Base-by-base conservation (phyloP, 1,140 invertebrate species). In the Hirudo medicinalis region DNA sequence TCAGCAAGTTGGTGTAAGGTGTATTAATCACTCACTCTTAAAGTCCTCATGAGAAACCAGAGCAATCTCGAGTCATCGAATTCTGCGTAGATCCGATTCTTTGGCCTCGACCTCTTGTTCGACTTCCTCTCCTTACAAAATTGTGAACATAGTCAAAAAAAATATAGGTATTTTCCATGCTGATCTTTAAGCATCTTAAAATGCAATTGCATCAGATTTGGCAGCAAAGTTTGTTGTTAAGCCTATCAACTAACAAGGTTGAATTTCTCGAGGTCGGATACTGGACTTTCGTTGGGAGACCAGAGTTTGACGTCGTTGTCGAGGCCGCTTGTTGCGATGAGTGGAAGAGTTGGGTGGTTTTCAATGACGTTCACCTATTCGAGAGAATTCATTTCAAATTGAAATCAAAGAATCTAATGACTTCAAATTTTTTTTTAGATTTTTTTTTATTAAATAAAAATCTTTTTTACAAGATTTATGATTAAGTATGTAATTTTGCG, bases 261-360 rank as follows among this genome's bases (percentile, higher is more conserved):
- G n/a, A 89, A 78, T 29, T 83, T 80, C 11, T 79, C 76, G 69
- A 86, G 73, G 60, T 78, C 72, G n/a, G 86, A 86, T 54, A 86
- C 82, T 55, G 85, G 76, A 73, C 88, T 85, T 73, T 85, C 83
- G 0, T 86, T 87, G 8, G 93, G 92, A 25, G 89, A 76, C 92
- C 93, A 97, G 66, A 97, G 88, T 84, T 97, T 97, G 4, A 96
- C 87, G 80, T 93, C 90, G 77, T 88, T 87, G 83, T 96, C 93
- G 5, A 96, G 83, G 4, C 94, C 92, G 83, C 90, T 91, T 0
- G 92, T 93, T 5, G 91, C 93, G 74, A 97, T 82, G 63, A 92
- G 85, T 19, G 94, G 94, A 76, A 89, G 86, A 75, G 86, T 84
- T 0, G 94, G 93, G 83, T 97, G 93, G 13, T 90, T 88, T 79